Evolutionary conservation across 1,140 invertebrate genomes (phyloP).

Genomic region (Lineus longissimus): DNA sequence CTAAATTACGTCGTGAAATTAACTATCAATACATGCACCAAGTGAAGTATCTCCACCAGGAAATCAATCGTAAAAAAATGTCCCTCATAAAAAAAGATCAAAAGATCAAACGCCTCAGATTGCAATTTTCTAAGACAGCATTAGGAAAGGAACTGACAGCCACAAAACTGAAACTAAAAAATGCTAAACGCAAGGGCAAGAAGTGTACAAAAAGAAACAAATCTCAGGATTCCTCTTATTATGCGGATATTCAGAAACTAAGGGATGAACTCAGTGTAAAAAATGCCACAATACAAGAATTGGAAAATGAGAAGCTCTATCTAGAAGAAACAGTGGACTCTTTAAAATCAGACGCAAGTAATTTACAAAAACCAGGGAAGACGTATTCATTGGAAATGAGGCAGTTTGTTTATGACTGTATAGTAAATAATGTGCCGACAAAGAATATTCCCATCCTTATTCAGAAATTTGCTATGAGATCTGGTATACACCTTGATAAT

Average conservation of each 20-base stretch:
- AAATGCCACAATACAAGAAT: not conserved
- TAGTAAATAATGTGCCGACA: slow-evolving; percentile 6
- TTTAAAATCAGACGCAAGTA: not conserved
- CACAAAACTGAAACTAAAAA: too few relatives aligned
- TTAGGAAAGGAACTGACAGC: too few relatives aligned
- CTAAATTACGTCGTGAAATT: too few relatives aligned
- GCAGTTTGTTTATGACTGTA: not conserved
- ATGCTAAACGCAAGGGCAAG: too few relatives aligned
- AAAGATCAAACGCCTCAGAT: too few relatives aligned
- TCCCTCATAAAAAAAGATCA: too few relatives aligned
- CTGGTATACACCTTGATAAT: not conserved
- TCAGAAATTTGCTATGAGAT: not conserved
- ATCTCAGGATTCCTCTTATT: not conserved
- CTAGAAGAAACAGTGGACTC: not conserved
- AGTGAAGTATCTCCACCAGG: too few relatives aligned
- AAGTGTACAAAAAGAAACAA: too few relatives aligned
- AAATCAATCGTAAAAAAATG: too few relatives aligned
- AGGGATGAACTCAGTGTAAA: not conserved
- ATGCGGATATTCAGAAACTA: not conserved
- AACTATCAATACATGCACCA: too few relatives aligned
- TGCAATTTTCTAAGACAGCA: too few relatives aligned
- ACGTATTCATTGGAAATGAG: slow-evolving; percentile 1
- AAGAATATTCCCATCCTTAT: not conserved
- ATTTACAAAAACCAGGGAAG: not conserved
- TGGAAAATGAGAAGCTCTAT: not conserved